phyloP scores from a whole-genome alignment of 2,797 vertebrate species.

The Myotis planiceps region DNA sequence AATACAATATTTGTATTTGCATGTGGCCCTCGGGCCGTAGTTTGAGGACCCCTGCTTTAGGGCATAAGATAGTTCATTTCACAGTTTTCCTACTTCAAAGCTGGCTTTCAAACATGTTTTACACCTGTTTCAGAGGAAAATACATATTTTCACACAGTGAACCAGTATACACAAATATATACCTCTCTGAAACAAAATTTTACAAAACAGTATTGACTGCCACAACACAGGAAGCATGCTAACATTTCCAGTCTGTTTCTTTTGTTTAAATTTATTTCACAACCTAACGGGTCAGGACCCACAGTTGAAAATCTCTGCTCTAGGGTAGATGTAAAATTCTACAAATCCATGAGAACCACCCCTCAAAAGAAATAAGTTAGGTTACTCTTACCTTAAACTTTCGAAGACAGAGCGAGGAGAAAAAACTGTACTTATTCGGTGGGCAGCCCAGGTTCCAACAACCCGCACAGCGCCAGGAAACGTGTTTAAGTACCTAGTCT shows the following conservation, averaged over 20 bases:
- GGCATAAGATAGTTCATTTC: not conserved
- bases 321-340: not conserved
- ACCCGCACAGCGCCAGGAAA: too few relatives aligned
- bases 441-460: not conserved
- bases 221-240: not conserved
- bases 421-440: not conserved
- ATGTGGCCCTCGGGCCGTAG: too few relatives aligned
- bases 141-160: not conserved
- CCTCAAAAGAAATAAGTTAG: not conserved
- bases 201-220: not conserved
- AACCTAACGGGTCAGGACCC: not conserved
- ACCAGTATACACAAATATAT: not conserved
- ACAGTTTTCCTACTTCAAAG: not conserved
- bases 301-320: not conserved
- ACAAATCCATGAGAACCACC: not conserved
- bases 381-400: not conserved
- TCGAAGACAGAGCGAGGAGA: not conserved
- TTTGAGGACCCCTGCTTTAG: not conserved
- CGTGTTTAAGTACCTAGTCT: not conserved
- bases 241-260: not conserved
- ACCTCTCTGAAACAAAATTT: not conserved
- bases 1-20: too few relatives aligned
- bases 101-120: not conserved
- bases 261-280: not conserved
- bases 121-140: slow-evolving; percentile 7